Evolutionary conservation across 2,113 vertebrate genomes (phyloP), one percentile per base, ranked within the genome.

Genomic region (rabbit (Oryctolagus cuniculus)): DNA sequence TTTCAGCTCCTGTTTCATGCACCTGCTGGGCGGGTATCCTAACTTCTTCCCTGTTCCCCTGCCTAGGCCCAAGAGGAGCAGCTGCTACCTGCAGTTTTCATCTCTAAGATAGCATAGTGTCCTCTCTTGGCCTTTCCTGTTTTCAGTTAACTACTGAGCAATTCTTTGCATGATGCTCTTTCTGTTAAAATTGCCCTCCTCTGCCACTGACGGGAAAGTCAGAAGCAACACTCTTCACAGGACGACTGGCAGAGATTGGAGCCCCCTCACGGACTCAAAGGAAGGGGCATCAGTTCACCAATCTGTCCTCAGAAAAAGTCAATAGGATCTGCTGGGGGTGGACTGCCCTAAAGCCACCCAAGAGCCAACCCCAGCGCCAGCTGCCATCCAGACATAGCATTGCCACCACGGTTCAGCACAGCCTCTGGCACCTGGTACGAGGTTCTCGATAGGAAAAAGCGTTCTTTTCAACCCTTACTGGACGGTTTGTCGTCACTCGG

Each of bases 401-500:
- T 22, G 91, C 44, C 61, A 31, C 9, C 55, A 77, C 29, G 86
- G 61, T 55, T n/a, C 64, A 1, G 0, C 70, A 55, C 3, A 21
- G 79, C 80, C 69, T 51, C 66, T 94, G 58, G 87, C 79, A 58
- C 53, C 90, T 44, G 61, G 24, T 34, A 51, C 13, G 21, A 89
- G 19, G 63, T 81, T 82, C 53, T 1, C 86, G 67, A 81, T 66
- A 61, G 83, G 66, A 93, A 96, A n/a, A n/a, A n/a, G n/a, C n/a
- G n/a, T n/a, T 73, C 83, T 93, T 88, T 94, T 93, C 74, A 96
- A 81, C 31, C 72, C 36, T 63, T 34, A 31, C 3, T 15, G 89
- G 73, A 82, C 55, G 49, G 22, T 87, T 80, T 79, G 51, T 61
- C 73, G 63, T 91, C 78, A 64, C 79, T 93, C 66, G 38, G 55